phyloP scores from a whole-genome alignment of 2,888 invertebrate genomes.

The Eumacrocentrus americanus region DNA sequence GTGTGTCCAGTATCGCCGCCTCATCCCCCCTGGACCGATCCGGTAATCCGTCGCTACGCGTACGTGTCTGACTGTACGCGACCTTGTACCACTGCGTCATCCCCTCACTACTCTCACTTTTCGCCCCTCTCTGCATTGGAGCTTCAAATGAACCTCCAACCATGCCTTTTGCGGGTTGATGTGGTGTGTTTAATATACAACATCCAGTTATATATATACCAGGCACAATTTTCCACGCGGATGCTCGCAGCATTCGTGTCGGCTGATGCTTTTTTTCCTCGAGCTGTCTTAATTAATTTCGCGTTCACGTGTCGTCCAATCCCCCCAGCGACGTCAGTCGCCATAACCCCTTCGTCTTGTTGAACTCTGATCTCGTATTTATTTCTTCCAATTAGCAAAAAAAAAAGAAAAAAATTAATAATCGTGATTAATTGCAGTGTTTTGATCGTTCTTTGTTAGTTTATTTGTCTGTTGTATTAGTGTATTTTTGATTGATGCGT shows the following conservation, averaged over 20 bases:
- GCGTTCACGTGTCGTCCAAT: slow-evolving; percentile 39
- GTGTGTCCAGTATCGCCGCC: slow-evolving; percentile 12
- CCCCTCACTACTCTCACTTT: slow-evolving; percentile 7
- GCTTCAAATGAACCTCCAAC: slow-evolving; percentile 10
- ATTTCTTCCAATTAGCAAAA: too few relatives aligned
- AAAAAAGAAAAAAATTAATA: too few relatives aligned
- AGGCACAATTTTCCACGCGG: slow-evolving; percentile 37
- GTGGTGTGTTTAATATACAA: slow-evolving; percentile 11
- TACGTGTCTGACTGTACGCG: slow-evolving; percentile 38
- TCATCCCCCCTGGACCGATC: slow-evolving; percentile 8
- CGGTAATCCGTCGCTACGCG: slow-evolving; percentile 20
- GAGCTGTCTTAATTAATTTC: slow-evolving; percentile 41
- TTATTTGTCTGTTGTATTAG: too few relatives aligned
- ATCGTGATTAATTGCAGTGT: too few relatives aligned
- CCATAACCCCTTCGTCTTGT: too few relatives aligned
- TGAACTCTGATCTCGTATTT: too few relatives aligned
- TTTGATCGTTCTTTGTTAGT: too few relatives aligned
- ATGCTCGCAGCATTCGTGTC: slow-evolving; percentile 25
- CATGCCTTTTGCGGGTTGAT: not conserved
- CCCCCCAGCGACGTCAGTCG: too few relatives aligned
- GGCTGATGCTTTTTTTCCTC: slow-evolving; percentile 18
- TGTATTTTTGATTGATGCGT: too few relatives aligned
- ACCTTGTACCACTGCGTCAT: slow-evolving; percentile 39
- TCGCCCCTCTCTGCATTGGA: slow-evolving; percentile 7
- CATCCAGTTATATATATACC: slow-evolving; percentile 1